phyloP scores from a whole-genome alignment of 2,113 vertebrate genomes.

The Colinus virginianus region DNA sequence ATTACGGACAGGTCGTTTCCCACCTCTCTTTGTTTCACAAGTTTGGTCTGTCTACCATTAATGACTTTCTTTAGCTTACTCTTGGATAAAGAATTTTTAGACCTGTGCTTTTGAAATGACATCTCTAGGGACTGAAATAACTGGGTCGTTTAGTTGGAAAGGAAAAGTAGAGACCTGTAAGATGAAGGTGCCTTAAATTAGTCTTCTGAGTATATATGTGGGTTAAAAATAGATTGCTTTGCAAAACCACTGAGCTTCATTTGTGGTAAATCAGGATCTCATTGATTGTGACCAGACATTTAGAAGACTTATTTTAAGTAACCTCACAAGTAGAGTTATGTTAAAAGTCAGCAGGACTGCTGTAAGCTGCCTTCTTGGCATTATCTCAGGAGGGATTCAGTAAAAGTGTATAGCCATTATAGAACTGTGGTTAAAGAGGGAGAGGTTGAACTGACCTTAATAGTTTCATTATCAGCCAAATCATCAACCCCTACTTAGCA shows the following conservation, averaged over 20 bases:
- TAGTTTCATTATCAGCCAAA: neutral
- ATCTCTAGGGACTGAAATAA: neutral
- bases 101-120: neutral
- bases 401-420: neutral
- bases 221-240: neutral
- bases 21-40: neutral
- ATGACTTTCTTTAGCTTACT: neutral
- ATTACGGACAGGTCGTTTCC: neutral
- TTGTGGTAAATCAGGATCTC: neutral
- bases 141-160: neutral
- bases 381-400: neutral
- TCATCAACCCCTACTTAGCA: neutral
- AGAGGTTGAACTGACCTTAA: neutral
- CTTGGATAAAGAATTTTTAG: neutral
- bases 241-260: neutral
- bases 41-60: neutral
- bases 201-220: fast-evolving
- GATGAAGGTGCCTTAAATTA: neutral
- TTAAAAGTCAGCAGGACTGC: neutral
- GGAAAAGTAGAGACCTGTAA: neutral
- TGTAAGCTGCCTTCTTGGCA: neutral
- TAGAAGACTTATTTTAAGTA: neutral
- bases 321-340: neutral
- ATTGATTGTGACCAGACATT: neutral
- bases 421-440: neutral